Evolutionary conservation across 2,113 vertebrate species (phyloP), one percentile per base, ranked within the genome.

Genomic region (Neotragus pygmaeus): DNA sequence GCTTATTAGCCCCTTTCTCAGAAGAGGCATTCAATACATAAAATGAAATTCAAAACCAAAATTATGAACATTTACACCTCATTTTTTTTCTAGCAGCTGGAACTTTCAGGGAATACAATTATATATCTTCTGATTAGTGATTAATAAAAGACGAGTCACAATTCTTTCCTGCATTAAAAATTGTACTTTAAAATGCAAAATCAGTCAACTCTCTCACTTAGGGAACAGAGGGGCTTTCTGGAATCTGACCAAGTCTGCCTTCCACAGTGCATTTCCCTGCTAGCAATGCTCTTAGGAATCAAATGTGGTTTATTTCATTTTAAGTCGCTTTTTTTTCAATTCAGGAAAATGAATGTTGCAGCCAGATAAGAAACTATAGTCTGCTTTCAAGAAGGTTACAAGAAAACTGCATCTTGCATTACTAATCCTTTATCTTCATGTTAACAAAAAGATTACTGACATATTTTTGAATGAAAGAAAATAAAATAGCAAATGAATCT

Each of bases 381-480:
- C 98, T 98, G 99, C 99, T 99, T 99, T 99, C 99, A 99, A 99
- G 98, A 98, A 99, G 98, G 99, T 99, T 99, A 99, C 98, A 99
- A 99, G 98, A 99, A 99, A 99, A 99, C 99, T 98, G 99, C 99
- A 99, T 99, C 99, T 99, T 99, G 99, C 98, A 99, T 99, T 99
- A 99, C 99, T 99, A 99, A 99, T 99, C 99, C 99, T 99, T 99
- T 99, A 99, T 99, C 99, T 99, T 98, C 98, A 98, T 99, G 99
- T 99, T 99, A 99, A 99, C 99, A 99, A 99, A 99, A 99, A 99
- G 99, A 99, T 99, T 99, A 99, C 99, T 98, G 99, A 99, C 99
- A 99, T 98, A 99, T 98, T 99, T 99, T 98, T 99, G 99, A 99
- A 99, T 99, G 98, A 99, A 99, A 99, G 98, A 98, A 99, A 99